Base-by-base conservation (phyloP, 2,797 vertebrate genomes). In the Orientallactaga sibirica region DNA sequence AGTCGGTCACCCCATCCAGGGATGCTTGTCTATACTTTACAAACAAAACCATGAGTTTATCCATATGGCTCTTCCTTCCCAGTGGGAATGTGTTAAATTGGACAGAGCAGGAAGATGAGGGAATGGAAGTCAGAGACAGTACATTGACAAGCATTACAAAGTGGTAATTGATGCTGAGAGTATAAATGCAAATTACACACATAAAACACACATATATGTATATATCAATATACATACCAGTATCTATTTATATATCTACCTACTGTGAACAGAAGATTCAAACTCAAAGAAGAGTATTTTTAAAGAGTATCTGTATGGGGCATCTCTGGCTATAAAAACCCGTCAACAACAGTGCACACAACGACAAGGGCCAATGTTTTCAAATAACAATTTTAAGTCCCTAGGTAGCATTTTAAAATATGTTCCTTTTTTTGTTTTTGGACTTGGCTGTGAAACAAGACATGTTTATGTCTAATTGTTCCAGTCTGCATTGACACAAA, bases 31-130 rank as follows among this genome's bases (percentile, higher is more conserved):
- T 78, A 14, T 75, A 81, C 43, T 83, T 94, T 74, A n/a, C 11
- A 20, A 67, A 78, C n/a, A 82, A 66, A 41, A 25, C 24, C 8
- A 16, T 27, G 73, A 68, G 16, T 68, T 92, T 70, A 62, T 33
- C 86, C 73, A 68, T 22, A 27, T 93, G 68, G 6, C 10, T 96
- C 90, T 86, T 74, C n/a, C 64, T 73, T 82, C 18, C 64, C 22
- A 81, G n/a, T 24, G 75, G 58, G 48, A 33, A 86, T 29, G 67
- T 66, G 37, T 33, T 80, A 73, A 37, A 52, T 83, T 52, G 27
- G 29, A 70, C 20, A 52, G 33, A 41, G 12, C 15, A 52, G 75
- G 41, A 68, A 79, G 62, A 90, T 1, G 48, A 18, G 7, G 33
- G 76, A 71, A 52, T 52, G 62, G 75, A 87, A 79, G 33, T 16